These are phyloP conservation scores for Pachypsylla venusta DNA, from an alignment of 1,140 invertebrate genomes.

Conservation along the genomic window DNA sequence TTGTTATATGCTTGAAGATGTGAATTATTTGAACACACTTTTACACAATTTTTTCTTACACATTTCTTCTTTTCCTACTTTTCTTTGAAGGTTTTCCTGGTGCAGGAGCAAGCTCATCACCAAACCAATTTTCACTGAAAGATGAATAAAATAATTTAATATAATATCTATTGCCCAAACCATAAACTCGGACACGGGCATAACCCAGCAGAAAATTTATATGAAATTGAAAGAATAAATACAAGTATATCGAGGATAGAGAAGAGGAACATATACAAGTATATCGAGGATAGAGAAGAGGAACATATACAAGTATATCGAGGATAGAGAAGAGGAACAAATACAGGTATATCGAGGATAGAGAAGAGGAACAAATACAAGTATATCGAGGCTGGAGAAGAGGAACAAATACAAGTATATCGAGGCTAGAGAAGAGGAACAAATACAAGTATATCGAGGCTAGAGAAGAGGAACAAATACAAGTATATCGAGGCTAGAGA, in stretches of 20 bases:
- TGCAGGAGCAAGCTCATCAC: conserved; percentile 29
- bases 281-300: not conserved
- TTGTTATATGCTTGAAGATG: too few relatives aligned
- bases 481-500: too few relatives aligned
- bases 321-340: not conserved
- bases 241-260: not conserved
- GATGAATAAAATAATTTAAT: conserved; percentile 23
- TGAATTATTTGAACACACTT: too few relatives aligned
- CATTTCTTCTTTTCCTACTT: conserved; percentile 23
- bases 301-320: not conserved
- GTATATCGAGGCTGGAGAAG: too few relatives aligned
- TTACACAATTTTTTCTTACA: too few relatives aligned
- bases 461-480: too few relatives aligned
- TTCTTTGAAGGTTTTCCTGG: not conserved
- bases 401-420: too few relatives aligned
- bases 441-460: too few relatives aligned
- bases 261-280: not conserved
- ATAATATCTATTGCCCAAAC: not conserved
- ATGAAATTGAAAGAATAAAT: not conserved
- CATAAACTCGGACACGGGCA: not conserved
- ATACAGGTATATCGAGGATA: too few relatives aligned
- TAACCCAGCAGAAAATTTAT: not conserved
- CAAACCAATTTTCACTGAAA: conserved; percentile 55
- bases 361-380: too few relatives aligned
- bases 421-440: too few relatives aligned